These are phyloP conservation scores for Pristis pectinata DNA, from an alignment of 2,797 vertebrate genomes.

Conservation along the genomic window DNA sequence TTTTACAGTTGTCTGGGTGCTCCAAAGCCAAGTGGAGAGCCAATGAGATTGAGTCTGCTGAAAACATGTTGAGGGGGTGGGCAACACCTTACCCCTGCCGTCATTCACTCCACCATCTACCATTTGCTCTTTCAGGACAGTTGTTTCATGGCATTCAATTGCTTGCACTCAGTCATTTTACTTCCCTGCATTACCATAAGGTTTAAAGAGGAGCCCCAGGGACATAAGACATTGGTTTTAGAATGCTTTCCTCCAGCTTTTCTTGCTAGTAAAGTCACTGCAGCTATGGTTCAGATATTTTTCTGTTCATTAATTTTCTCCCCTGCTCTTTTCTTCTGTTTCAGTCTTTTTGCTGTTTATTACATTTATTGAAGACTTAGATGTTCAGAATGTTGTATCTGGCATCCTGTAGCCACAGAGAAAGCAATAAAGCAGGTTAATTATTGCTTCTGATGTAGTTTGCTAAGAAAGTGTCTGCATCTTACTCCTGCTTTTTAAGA, in stretches of 20 bases:
- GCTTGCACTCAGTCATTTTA: not conserved
- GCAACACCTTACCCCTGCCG: not conserved
- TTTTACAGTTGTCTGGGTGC: no score
- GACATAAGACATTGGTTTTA: not conserved
- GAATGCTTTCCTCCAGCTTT: not conserved
- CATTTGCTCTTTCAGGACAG: not conserved
- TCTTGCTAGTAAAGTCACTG: not conserved
- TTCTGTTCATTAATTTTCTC: not conserved
- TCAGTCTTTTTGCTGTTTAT: not conserved
- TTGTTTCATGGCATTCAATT: not conserved
- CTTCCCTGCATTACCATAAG: not conserved
- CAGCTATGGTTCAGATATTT: not conserved
- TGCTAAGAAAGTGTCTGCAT: not conserved
- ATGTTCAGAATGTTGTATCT: not conserved
- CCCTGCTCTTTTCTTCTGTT: not conserved
- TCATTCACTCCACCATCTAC: not conserved
- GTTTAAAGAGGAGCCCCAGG: not conserved
- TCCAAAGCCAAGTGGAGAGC: no score
- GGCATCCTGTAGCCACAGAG: not conserved
- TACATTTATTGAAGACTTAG: not conserved
- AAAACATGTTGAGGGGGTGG: no score
- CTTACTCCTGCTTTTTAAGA: not conserved
- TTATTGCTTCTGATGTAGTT: not conserved
- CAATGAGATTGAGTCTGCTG: no score
- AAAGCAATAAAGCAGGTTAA: not conserved